phyloP scores from a whole-genome alignment of 2,797 vertebrate genomes.

The Sparus aurata region DNA sequence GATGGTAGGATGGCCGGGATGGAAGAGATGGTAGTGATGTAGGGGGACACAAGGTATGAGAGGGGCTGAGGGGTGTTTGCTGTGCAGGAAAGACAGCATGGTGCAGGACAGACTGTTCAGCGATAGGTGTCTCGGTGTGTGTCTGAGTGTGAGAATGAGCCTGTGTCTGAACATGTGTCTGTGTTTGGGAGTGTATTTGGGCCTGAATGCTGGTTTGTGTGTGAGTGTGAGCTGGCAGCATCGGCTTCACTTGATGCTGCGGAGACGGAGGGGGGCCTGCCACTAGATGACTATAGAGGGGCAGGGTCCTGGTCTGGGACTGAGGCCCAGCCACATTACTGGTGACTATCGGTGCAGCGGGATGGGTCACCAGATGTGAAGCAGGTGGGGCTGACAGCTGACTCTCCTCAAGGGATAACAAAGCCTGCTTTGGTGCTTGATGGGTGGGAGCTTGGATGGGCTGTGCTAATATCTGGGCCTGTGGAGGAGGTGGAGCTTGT shows the following conservation, averaged over 20 bases:
- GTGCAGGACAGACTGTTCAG: conserved; percentile 66
- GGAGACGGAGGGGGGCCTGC: conserved; percentile 72
- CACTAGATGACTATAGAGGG: conserved; percentile 78
- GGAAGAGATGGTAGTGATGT: conserved; percentile 73
- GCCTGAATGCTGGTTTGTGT: conserved; percentile 73
- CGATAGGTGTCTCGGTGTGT: conserved; percentile 51
- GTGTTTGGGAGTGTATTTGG: conserved; percentile 74
- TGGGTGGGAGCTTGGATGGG: conserved; percentile 61
- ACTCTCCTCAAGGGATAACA: conserved; percentile 68
- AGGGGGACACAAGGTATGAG: conserved; percentile 73
- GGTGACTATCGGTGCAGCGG: conserved; percentile 58
- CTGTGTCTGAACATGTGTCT: conserved; percentile 71
- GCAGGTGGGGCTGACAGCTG: conserved; percentile 59
- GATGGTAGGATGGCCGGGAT: conserved; percentile 72
- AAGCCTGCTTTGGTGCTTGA: conserved; percentile 61
- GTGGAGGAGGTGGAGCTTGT: conserved; percentile 61
- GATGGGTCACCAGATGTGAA: conserved; percentile 64
- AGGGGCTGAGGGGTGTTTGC: conserved; percentile 79
- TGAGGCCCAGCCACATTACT: conserved; percentile 62
- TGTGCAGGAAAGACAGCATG: conserved; percentile 73
- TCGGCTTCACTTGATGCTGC: conserved; percentile 71
- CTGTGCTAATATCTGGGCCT: conserved; percentile 69
- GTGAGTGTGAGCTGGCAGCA: conserved; percentile 70
- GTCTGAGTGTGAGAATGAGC: conserved; percentile 74
- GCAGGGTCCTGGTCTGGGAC: conserved; percentile 61